Percentiles rank a stretch among this genome's conserved stretches.
phyloP scores from a whole-genome alignment of 2,888 invertebrate genomes.

The Icerya purchasi region DNA sequence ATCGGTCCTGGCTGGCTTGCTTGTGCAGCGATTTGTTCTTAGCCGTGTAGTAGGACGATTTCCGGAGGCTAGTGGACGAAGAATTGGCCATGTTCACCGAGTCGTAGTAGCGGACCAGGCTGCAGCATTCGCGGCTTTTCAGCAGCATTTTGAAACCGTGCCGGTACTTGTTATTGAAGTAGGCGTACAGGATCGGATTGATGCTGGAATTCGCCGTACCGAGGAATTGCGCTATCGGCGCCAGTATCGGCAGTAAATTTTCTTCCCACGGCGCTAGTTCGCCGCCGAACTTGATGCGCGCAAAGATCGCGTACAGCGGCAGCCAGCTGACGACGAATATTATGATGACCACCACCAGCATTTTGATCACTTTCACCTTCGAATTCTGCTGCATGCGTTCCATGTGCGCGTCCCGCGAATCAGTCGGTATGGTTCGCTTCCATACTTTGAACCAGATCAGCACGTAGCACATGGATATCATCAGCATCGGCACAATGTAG shows the following conservation, averaged over 20 bases:
- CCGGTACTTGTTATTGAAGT: conserved; percentile 83
- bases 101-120: conserved; percentile 63
- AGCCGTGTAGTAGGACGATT: conserved; percentile 60
- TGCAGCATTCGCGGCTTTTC: conserved; percentile 66
- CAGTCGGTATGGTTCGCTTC: conserved; percentile 69
- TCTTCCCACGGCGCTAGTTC: conserved; percentile 54
- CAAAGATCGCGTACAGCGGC: conserved; percentile 72
- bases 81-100: conserved; percentile 58
- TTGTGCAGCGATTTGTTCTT: conserved; percentile 30
- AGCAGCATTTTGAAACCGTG: conserved; percentile 74
- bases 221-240: conserved; percentile 78
- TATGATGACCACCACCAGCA: conserved; percentile 79
- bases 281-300: conserved; percentile 62
- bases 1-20: conserved; percentile 27
- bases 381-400: conserved; percentile 83
- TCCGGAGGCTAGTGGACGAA: conserved; percentile 53
- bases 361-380: conserved; percentile 66
- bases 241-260: conserved; percentile 53
- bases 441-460: conserved; percentile 81
- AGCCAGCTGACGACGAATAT: conserved; percentile 85
- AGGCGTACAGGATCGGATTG: conserved; percentile 77
- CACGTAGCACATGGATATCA: conserved; percentile 78
- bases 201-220: conserved; percentile 88
- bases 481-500: conserved; percentile 73
- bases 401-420: conserved; percentile 76